Conservation (phyloP, 2,888 invertebrate genomes). For the Syritta pipiens region DNA sequence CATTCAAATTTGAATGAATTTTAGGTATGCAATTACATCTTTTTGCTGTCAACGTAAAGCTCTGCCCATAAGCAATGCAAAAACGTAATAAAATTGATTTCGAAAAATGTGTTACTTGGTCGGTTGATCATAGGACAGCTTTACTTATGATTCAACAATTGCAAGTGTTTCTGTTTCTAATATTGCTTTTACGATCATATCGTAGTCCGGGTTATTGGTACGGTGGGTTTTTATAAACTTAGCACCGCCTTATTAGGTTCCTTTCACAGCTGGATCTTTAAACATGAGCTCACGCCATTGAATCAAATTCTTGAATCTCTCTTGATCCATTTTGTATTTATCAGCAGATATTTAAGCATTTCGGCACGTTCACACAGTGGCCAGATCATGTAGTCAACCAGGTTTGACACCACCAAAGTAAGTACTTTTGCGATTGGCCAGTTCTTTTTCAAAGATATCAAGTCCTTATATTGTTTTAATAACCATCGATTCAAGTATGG, state of each 20-base stretch:
- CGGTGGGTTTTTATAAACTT: slow-evolving; percentile 85
- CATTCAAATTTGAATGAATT: too few species aligned
- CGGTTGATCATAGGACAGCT: slow-evolving; percentile 20
- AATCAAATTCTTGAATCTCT: slow-evolving; percentile 83
- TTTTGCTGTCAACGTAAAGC: too few species aligned
- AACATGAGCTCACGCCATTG: slow-evolving; percentile 87
- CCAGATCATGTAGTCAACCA: slow-evolving; percentile 91
- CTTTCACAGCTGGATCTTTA: slow-evolving; percentile 85
- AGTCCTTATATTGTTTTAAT: too few species aligned
- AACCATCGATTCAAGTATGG: too few species aligned
- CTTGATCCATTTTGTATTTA: slow-evolving; percentile 83
- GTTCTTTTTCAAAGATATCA: slow-evolving; percentile 84
- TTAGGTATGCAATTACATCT: too few species aligned
- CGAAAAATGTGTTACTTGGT: slow-evolving; percentile 30
- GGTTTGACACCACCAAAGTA: slow-evolving; percentile 86
- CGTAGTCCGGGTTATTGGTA: slow-evolving; percentile 85
- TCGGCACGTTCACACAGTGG: slow-evolving; percentile 86
- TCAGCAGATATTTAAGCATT: slow-evolving; percentile 82
- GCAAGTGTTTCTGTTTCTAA: slow-evolving; percentile 15
- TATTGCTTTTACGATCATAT: slow-evolving; percentile 81
- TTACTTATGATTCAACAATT: slow-evolving; percentile 27
- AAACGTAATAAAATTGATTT: slow-evolving; percentile 33
- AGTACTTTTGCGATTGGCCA: slow-evolving; percentile 82
- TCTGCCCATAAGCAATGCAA: too few species aligned
- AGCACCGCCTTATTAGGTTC: slow-evolving; percentile 83